Base-by-base conservation (phyloP, 2,888 invertebrate species). In the Amphiduros pacificus region DNA sequence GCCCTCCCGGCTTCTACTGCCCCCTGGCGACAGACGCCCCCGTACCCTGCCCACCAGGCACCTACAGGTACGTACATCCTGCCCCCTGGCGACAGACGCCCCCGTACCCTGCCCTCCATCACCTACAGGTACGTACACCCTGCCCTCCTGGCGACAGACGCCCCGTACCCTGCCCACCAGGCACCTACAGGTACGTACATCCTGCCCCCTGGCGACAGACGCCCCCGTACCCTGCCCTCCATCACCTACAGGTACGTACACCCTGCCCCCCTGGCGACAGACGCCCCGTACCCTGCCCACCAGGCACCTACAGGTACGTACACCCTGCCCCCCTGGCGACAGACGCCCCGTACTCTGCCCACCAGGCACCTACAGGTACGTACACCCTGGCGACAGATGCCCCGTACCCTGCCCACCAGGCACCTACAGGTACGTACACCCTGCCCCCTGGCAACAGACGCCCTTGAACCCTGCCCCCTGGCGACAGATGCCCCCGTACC, bases 1-100 rank as follows among this genome's bases (percentile, higher is more conserved):
- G 80, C 61, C 76, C 77, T 1, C 71, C 75, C 5, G 80, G 79
- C 2, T 75, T 64, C 58, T 80, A 72, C 70, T 80, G 80, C 66
- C 66, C 73, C 4, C 76, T 75, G 58, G 78, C 75, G 0, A 73
- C 77, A 0, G 63, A 59, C 1, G 66, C 56, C 4, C 73, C 78
- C n/a, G 66, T 69, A 4, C 70, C 75, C 6, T 80, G 80, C 62
- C 80, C 80, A 3, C 63, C 69, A 6, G 79, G 80, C 31, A 76
- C 77, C 20, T 79, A 75, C 75, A 77, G 80, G 79, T 78, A 59
- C 55, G 40, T 27, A 2, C 2, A 11, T 36, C 36, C 9, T 36
- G 80, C 66, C 66, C 73, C 4, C 76, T 75, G 58, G 78, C 75
- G 0, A 73, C 77, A 0, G 63, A 59, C 1, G 66, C 56, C 4